Evolutionary conservation across 2,888 invertebrate species (phyloP).

Genomic region (Xestoiulus laeticollis): DNA sequence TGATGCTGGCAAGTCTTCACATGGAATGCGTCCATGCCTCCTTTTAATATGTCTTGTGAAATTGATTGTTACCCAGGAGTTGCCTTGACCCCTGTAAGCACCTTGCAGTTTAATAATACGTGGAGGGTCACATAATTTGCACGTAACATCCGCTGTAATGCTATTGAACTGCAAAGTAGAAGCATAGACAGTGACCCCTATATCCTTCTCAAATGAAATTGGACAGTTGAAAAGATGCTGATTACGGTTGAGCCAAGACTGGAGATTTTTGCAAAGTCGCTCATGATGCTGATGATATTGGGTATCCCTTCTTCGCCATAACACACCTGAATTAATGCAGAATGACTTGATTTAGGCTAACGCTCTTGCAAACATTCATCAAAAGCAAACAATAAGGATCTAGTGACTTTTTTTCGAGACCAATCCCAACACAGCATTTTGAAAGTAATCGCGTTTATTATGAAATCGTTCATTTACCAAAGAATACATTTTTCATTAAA

Average conservation of each 20-base stretch:
- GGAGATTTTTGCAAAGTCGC: slow-evolving; percentile 5
- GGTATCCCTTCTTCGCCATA: not conserved
- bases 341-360: not conserved
- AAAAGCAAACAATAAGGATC: not conserved
- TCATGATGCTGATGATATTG: not conserved
- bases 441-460: not conserved
- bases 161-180: not conserved
- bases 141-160: slow-evolving; percentile 25
- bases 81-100: not conserved
- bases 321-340: not conserved
- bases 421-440: not conserved
- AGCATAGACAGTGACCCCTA: not conserved
- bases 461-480: no score
- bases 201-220: not conserved
- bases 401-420: slow-evolving; percentile 8
- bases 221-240: slow-evolving; percentile 13
- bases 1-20: not conserved
- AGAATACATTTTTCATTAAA: no score
- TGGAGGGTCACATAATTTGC: not conserved
- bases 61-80: slow-evolving; percentile 10
- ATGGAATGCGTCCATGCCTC: not conserved
- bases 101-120: not conserved
- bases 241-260: slow-evolving; percentile 15
- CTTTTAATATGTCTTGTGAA: not conserved
- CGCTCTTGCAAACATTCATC: not conserved